Evolutionary conservation across 2,888 invertebrate genomes (phyloP).

Genomic region (Pimpla rufipes): DNA sequence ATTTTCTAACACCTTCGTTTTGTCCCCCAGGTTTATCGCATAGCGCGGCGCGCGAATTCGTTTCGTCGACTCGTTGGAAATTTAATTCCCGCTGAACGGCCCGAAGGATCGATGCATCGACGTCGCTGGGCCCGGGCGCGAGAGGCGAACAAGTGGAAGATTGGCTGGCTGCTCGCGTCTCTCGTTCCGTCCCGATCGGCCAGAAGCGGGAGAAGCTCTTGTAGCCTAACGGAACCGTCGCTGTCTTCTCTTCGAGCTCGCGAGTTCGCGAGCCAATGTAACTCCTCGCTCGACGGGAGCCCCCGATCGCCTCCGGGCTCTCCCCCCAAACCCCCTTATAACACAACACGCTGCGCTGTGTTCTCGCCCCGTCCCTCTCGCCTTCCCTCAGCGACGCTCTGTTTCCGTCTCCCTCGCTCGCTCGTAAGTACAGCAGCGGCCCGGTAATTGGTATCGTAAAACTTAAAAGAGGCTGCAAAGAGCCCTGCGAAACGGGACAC

Average conservation of each 20-base stretch:
- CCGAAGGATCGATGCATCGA: slow-evolving; percentile 69
- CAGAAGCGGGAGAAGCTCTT: slow-evolving; percentile 50
- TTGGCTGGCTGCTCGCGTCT: slow-evolving; percentile 66
- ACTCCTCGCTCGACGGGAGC: slow-evolving; percentile 64
- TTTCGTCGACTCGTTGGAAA: slow-evolving; percentile 76
- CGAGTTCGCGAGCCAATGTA: slow-evolving; percentile 62
- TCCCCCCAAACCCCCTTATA: slow-evolving; percentile 32
- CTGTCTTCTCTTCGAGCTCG: slow-evolving; percentile 47
- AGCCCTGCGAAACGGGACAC: slow-evolving; percentile 73
- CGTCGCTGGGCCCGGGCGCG: slow-evolving; percentile 67
- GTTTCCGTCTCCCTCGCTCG: slow-evolving; percentile 30
- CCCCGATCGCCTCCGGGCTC: slow-evolving; percentile 60
- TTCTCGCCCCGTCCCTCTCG: slow-evolving; percentile 50
- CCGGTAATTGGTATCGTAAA: slow-evolving; percentile 75
- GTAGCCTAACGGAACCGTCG: slow-evolving; percentile 65
- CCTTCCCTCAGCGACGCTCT: slow-evolving; percentile 42
- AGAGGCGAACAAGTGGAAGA: slow-evolving; percentile 69
- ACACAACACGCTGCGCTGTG: slow-evolving; percentile 59
- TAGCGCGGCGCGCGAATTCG: no score
- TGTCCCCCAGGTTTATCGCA: background rate
- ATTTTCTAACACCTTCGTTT: no score
- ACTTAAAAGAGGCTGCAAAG: slow-evolving; percentile 73
- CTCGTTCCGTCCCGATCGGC: slow-evolving; percentile 57
- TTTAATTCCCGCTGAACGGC: slow-evolving; percentile 45
- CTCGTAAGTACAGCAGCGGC: slow-evolving; percentile 72